Base-by-base conservation (phyloP, 2,113 vertebrate genomes). In the Pongo abelii region DNA sequence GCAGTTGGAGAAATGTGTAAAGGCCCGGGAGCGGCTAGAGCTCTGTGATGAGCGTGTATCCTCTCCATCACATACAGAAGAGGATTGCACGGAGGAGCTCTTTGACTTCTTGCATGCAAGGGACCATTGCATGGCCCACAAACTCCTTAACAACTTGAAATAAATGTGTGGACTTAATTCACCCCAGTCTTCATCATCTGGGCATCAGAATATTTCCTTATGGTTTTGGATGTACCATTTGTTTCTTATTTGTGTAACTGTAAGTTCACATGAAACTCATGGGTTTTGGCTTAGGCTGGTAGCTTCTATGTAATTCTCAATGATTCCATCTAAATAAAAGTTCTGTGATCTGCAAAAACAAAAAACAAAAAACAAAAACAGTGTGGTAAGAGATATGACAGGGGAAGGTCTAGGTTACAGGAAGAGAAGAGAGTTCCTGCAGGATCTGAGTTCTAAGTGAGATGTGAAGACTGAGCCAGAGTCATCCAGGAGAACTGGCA, bases 51-150 rank as follows among this genome's bases (percentile, higher is more conserved):
- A 98, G 0, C 98, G 99, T 8, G 99, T 99, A 7, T 93, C 97
- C 72, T 99, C 99, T 13, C 98, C 99, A 61, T 99, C 99, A 85
- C 64, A 95, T 8, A 99, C 99, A 0, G 75, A 84, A 16, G 99
- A 99, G 96, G 99, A 99, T 8, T 99, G 99, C 97, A 99, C 99
- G 0, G 99, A 99, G 97, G 99, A 99, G 98, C 99, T 99, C 6
- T 99, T 99, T 72, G 99, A 99, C 93, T 99, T 99, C 97, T 98
- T 99, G 89, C 99, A 99, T 10, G 99, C 99, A 86, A 98, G 99
- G 93, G 99, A 99, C 98, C 99, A 99, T 97, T 99, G 99, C 18
- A 99, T 99, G 43, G 43, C 43, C 43, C 43, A 43, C 43, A 43
- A 43, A 43, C 43, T 43, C 43, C 5, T 43, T 43, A 43, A 43